Evolutionary conservation across 2,888 invertebrate species (phyloP), one percentile per base, ranked within the genome.

Genomic region (Penaeus monodon): DNA sequence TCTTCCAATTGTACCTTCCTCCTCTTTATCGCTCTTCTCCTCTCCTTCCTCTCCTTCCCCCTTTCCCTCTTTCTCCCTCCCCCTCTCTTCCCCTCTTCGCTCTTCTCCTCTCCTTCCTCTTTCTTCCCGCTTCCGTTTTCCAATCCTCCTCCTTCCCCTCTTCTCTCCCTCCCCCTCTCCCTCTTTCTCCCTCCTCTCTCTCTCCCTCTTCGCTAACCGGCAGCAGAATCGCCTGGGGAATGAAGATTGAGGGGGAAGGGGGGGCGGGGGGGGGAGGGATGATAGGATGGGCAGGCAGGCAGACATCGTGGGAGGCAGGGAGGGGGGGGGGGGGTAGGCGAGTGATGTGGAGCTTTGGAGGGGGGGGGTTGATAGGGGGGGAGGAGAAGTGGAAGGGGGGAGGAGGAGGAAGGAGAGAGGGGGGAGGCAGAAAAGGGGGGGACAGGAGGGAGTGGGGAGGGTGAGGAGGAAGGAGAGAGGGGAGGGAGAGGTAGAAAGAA

Each of bases 281-380:
- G 29, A 14, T 57, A 78, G 64, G 78, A 78, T 64, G 57, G 78
- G 78, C n/a, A 79, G 66, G 33, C 66, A 38, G 64, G 65, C 66
- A 63, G 64, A 44, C 6, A 38, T 33, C 44, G n/a, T 33, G 33
- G 38, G n/a, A n/a, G 33, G 65, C n/a, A 63, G 64, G 66, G 38
- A 10, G n/a, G n/a, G n/a, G 24, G n/a, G n/a, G 66, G 63, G 38
- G 29, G 27, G 20, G 73, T n/a, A 27, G 38, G 22, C 14, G 17
- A 20, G 57, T 3, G 57, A 17, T 17, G 57, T 57, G 57, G 57
- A 57, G 44, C 44, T 44, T 44, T 12, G 57, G 57, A 57, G 17
- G 17, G 22, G 33, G 78, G 57, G 78, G 29, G 33, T 3, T 38
- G 33, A 44, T 10, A 64, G 29, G n/a, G 63, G 20, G 78, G 27